Conservation (phyloP, 2,888 invertebrate genomes). For the Acanthoscelides obtectus region DNA sequence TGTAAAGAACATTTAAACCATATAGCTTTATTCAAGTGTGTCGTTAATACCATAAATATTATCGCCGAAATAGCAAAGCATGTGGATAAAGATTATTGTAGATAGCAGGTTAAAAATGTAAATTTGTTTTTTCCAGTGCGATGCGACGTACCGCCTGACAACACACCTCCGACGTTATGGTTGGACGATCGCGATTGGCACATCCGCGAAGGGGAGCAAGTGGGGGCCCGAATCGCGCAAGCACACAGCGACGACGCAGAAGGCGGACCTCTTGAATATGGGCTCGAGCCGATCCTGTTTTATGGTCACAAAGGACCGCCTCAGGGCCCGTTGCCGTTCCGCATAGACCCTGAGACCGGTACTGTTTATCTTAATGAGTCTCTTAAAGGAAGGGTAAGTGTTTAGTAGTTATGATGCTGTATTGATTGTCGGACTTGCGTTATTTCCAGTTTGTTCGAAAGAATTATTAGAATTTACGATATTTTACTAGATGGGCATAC, state of each 20-base stretch:
- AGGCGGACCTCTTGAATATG: constrained; percentile 60
- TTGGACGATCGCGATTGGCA: constrained; percentile 67
- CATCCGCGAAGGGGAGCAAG: constrained; percentile 63
- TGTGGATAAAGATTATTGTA: no score
- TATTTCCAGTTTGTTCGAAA: no score
- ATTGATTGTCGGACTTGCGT: no score
- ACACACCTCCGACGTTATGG: constrained; percentile 56
- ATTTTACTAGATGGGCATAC: no score
- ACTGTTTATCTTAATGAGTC: constrained; percentile 76
- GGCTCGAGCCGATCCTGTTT: constrained; percentile 56
- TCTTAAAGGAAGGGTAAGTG: constrained; percentile 67
- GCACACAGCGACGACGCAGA: constrained; percentile 66
- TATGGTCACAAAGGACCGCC: constrained; percentile 36
- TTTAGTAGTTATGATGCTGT: no score
- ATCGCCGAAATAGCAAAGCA: no score
- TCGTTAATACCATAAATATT: no score
- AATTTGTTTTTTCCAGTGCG: constrained; percentile 22
- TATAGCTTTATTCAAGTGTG: no score
- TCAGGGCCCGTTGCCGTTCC: constrained; percentile 61
- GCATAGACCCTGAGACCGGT: constrained; percentile 70
- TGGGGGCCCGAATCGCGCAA: constrained; percentile 68
- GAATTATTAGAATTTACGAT: no score
- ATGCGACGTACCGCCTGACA: constrained; percentile 25
- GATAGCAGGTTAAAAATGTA: no score
- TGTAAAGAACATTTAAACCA: no score